These are phyloP conservation scores for Sebastiscus albofasciatus DNA, from an alignment of 2,797 vertebrate genomes.

Conservation along the genomic window DNA sequence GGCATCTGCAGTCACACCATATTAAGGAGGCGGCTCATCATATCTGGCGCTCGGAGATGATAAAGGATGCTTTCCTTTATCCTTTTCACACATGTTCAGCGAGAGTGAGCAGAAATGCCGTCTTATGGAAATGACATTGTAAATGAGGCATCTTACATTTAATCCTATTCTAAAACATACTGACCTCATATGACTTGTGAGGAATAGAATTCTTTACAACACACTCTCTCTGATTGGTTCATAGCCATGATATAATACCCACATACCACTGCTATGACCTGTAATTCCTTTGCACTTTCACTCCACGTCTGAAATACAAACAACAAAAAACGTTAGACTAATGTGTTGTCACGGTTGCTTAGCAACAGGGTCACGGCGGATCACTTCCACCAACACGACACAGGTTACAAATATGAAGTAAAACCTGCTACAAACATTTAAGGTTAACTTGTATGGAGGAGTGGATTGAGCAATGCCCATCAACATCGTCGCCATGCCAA, in stretches of 20 bases:
- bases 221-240: not conserved
- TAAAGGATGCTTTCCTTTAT: conserved; percentile 6
- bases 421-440: too few species aligned
- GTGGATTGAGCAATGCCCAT: too few species aligned
- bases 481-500: not conserved
- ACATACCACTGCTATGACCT: not conserved
- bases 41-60: conserved; percentile 14
- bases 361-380: not conserved
- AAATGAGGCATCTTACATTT: not conserved
- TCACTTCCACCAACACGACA: not conserved
- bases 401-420: not conserved
- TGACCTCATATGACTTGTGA: not conserved
- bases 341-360: not conserved
- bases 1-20: not conserved
- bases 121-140: not conserved
- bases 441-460: too few species aligned
- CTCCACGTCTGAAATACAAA: not conserved
- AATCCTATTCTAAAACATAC: not conserved
- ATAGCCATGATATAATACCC: not conserved
- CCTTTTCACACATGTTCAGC: conserved; percentile 6
- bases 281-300: too few species aligned
- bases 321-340: not conserved
- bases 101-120: not conserved
- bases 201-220: not conserved
- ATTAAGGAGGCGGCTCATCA: conserved; percentile 11